Evolutionary conservation across 2,888 invertebrate genomes (phyloP).

Genomic region (Caenorhabditis macrosperma): DNA sequence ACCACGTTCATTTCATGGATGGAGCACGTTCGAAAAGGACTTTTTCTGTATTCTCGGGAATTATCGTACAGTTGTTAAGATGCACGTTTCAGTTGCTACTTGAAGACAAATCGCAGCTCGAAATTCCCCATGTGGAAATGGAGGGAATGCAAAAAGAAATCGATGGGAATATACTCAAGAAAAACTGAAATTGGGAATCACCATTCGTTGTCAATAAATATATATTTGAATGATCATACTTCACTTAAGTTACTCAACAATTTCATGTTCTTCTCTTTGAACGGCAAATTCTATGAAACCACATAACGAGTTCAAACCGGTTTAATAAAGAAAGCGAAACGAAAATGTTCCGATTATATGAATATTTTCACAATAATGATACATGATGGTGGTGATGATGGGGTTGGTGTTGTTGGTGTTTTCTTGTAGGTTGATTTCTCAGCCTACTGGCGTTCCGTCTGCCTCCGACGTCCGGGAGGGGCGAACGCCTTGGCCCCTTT

Average conservation of each 20-base stretch:
- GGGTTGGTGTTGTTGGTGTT: too few species aligned
- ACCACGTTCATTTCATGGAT: conserved; percentile 30
- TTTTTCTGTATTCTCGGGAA: conserved; percentile 9
- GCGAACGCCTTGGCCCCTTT: too few species aligned
- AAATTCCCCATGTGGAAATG: conserved; percentile 17
- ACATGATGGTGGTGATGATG: too few species aligned
- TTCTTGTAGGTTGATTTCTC: too few species aligned
- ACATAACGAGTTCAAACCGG: conserved; percentile 22
- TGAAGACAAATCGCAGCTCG: conserved; percentile 37
- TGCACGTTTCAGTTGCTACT: conserved; percentile 35
- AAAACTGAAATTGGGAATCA: too few species aligned
- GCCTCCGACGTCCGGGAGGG: too few species aligned
- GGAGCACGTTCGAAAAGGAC: conserved; percentile 11
- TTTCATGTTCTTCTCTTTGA: conserved; percentile 19
- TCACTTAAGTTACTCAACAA: too few species aligned
- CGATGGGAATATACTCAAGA: conserved; percentile 15
- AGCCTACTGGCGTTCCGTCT: too few species aligned
- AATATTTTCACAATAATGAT: not conserved
- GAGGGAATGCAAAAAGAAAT: conserved; percentile 26
- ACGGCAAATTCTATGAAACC: conserved; percentile 18
- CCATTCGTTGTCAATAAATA: too few species aligned
- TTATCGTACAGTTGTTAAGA: not conserved
- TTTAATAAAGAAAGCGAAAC: conserved; percentile 51
- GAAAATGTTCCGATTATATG: conserved; percentile 35
- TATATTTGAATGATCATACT: too few species aligned